Evolutionary conservation across 2,797 vertebrate species (phyloP).

Genomic region (Scarus forsteni): DNA sequence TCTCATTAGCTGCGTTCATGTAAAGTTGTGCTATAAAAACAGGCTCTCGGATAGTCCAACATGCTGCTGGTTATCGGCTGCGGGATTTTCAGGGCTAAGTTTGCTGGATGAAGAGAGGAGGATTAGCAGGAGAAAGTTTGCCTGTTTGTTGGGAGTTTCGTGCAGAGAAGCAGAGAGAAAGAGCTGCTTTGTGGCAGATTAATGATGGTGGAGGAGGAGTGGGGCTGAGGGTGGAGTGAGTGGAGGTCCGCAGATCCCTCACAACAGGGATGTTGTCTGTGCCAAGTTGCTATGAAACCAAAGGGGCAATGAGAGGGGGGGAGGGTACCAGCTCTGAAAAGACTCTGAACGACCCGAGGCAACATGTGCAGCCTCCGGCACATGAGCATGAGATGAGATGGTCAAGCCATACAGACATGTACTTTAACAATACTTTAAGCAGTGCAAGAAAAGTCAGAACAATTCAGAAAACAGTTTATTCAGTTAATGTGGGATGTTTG

Average conservation of each 20-base stretch:
- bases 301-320: not conserved
- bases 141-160: slow-evolving; percentile 5
- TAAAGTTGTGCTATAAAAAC: not conserved
- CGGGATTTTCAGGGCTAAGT: not conserved
- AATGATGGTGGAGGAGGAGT: slow-evolving; percentile 9
- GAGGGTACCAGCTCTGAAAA: not conserved
- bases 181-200: slow-evolving; percentile 63
- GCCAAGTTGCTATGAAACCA: slow-evolving; percentile 54
- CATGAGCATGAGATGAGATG: not conserved
- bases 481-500: too few relatives aligned
- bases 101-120: not conserved
- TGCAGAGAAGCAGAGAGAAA: slow-evolving; percentile 35
- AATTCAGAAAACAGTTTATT: too few relatives aligned
- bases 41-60: not conserved
- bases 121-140: slow-evolving; percentile 1
- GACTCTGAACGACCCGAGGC: slow-evolving; percentile 6
- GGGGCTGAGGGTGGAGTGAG: not conserved
- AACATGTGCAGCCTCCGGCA: not conserved
- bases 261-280: slow-evolving; percentile 53
- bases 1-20: not conserved
- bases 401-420: not conserved
- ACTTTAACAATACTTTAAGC: too few relatives aligned
- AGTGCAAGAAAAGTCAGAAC: too few relatives aligned
- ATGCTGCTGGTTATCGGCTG: not conserved
- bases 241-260: slow-evolving; percentile 28